Evolutionary conservation across 2,888 invertebrate species (phyloP), one percentile per base, ranked within the genome.

Genomic region (Balanococcus diminutus): DNA sequence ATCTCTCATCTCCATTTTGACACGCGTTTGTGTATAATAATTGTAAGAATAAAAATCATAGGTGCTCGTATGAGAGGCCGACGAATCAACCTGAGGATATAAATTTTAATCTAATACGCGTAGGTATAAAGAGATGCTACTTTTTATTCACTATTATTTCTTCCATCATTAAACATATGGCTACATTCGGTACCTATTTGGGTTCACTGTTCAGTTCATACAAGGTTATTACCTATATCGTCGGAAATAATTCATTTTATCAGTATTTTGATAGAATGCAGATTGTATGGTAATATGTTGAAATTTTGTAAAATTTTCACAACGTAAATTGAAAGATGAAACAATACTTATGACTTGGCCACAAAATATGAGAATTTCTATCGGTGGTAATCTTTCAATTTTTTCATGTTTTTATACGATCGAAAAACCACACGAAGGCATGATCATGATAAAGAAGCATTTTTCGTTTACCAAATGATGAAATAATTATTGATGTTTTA

Each of bases 181-280:
- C 22, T 22, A 8, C 22, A 56, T n/a, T n/a, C n/a, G n/a, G n/a
- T 22, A 22, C 22, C 56, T 22, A 22, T 22, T 11, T 28, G 28
- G 16, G 16, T 67, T 67, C 67, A 6, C 2, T 8, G 56, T 22
- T n/a, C n/a, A n/a, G 8, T 46, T 5, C 46, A 67, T 9, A 36
- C 75, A 79, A 79, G 75, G 75, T 79, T 36, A 36, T n/a, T n/a
- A n/a, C n/a, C n/a, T n/a, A n/a, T n/a, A n/a, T 36, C 19, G 36
- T 79, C 36, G 14, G 36, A 79, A 79, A 79, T 79, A 79, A 79
- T 36, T 8, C 31, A 36, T 32, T 79, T 79, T 79, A 79, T 79
- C 75, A 22, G 19, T 79, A 36, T 32, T 79, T 79, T 19, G 75
- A 79, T 79, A 19, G n/a, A 79, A 79, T 32, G n/a, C 36, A 1